Base-by-base conservation (phyloP, 2,797 vertebrate species). In the Oreonectes daqikongensis region DNA sequence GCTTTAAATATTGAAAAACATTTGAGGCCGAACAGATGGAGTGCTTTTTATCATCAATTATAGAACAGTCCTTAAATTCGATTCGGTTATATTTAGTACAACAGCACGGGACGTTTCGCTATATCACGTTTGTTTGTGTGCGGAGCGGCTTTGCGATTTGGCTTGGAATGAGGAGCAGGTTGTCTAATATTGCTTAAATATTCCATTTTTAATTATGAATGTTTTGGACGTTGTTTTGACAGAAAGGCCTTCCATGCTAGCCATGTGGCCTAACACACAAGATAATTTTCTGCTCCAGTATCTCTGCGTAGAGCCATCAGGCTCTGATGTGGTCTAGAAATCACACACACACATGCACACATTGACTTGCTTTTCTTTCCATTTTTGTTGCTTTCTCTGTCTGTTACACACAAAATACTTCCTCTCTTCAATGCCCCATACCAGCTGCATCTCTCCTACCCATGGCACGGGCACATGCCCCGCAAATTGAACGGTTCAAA, bases 401-500 rank as follows among this genome's bases (percentile, higher is more conserved):
- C 55, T 30, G 12, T 74, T 18, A 61, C 71, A 78, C 40, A 14
- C 61, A 14, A 66, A n/a, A 24, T 55, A 68, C 60, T 67, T 78
- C 69, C 40, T 57, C 87, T 87, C 85, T 87, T 87, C 84, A 86
- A 85, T 88, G 74, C 79, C 78, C 67, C 69, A 69, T 76, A 87
- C 89, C 92, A 93, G 90, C 88, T 92, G 93, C 87, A 91, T 86
- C 88, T 84, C 88, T 88, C 85, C 89, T 88, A 91, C 89, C 91
- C 90, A 84, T 90, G 88, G 89, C 89, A 91, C 78, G 85, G 84
- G 85, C 87, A 89, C 88, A 92, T 91, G 89, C 88, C 88, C 88
- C 83, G 71, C 84, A 89, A 92, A 92, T 93, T 90, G 91, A 91
- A 92, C 83, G 89, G 89, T 91, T 93, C 88, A 91, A 86, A 86